These are phyloP conservation scores for Prosopocoilus inquinatus DNA, from an alignment of 2,888 invertebrate species.

Conservation along the genomic window DNA sequence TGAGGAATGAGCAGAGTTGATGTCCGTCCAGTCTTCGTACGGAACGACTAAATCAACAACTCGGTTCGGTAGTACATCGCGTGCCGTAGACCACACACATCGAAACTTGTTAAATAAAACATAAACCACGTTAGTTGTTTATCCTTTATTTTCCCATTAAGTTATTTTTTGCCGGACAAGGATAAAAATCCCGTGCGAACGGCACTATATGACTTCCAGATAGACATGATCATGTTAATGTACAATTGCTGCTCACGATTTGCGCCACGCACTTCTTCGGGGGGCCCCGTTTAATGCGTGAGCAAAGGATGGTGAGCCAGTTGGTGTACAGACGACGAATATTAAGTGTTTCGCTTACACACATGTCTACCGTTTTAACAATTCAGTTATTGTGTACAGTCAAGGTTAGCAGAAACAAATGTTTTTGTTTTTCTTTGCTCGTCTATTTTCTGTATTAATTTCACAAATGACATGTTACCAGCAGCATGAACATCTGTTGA, in stretches of 20 bases:
- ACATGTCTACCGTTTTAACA: slow-evolving; percentile 24
- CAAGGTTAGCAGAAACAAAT: slow-evolving; percentile 15
- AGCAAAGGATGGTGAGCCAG: slow-evolving; percentile 17
- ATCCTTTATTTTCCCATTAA: slow-evolving; percentile 44
- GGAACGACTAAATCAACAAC: slow-evolving; percentile 31
- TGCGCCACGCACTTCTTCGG: slow-evolving; percentile 17
- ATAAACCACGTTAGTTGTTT: slow-evolving; percentile 51
- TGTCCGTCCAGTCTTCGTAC: slow-evolving; percentile 21
- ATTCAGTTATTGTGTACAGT: slow-evolving; percentile 21
- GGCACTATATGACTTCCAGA: slow-evolving; percentile 28
- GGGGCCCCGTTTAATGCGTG: slow-evolving; percentile 12
- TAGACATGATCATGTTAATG: slow-evolving; percentile 29
- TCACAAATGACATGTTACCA: too few relatives aligned
- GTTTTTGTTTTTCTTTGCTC: not conserved
- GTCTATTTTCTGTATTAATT: too few relatives aligned
- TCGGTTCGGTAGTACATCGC: slow-evolving; percentile 47
- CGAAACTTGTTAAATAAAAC: slow-evolving; percentile 52
- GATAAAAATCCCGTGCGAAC: slow-evolving; percentile 22
- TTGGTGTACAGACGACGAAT: slow-evolving; percentile 7
- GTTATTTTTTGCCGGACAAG: slow-evolving; percentile 15
- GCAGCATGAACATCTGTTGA: too few relatives aligned
- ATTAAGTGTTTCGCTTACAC: slow-evolving; percentile 17
- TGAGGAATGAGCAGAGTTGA: not conserved
- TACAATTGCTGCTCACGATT: slow-evolving; percentile 23
- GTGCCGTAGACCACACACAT: slow-evolving; percentile 50